phyloP scores from a whole-genome alignment of 2,113 vertebrate genomes.

The Amia ocellicauda region DNA sequence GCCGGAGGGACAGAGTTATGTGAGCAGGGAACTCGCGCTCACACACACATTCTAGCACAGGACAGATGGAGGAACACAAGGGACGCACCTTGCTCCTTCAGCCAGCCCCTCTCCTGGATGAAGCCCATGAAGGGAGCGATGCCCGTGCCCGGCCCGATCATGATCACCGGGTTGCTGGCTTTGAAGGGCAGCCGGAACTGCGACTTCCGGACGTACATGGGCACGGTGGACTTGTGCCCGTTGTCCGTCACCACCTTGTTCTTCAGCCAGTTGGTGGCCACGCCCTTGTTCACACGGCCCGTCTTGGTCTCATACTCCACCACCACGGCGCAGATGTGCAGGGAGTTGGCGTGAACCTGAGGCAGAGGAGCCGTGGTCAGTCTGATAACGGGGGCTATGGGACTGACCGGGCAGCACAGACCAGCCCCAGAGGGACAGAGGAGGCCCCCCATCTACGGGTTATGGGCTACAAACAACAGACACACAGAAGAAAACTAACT shows the following conservation, averaged over 20 bases:
- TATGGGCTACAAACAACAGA: neutral
- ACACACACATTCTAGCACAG: constrained; percentile 1
- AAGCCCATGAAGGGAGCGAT: constrained; percentile 94
- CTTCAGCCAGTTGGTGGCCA: constrained; percentile 92
- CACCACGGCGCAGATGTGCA: constrained; percentile 89
- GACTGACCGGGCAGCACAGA: too few relatives aligned
- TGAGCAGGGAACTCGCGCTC: neutral
- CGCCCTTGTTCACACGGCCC: constrained; percentile 83
- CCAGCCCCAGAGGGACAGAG: too few relatives aligned
- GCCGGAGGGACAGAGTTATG: neutral
- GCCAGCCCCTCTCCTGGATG: constrained; percentile 91
- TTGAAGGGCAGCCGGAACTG: constrained; percentile 98
- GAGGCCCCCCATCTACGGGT: neutral
- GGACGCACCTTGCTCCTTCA: constrained; percentile 80
- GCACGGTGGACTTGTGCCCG: constrained; percentile 75
- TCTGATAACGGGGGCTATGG: too few relatives aligned
- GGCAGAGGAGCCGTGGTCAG: too few relatives aligned
- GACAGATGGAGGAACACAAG: neutral
- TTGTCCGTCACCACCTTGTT: constrained; percentile 74
- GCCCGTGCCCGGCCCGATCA: constrained; percentile 92
- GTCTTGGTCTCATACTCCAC: constrained; percentile 88
- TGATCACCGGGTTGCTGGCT: constrained; percentile 82
- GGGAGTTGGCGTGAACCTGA: constrained; percentile 85
- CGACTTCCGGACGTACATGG: constrained; percentile 95
- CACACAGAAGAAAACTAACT: neutral